Percentiles rank a stretch among this genome's conserved stretches.
These are phyloP conservation scores for Neopipo cinnamomea DNA, from an alignment of 2,113 vertebrate species.

Conservation along the genomic window DNA sequence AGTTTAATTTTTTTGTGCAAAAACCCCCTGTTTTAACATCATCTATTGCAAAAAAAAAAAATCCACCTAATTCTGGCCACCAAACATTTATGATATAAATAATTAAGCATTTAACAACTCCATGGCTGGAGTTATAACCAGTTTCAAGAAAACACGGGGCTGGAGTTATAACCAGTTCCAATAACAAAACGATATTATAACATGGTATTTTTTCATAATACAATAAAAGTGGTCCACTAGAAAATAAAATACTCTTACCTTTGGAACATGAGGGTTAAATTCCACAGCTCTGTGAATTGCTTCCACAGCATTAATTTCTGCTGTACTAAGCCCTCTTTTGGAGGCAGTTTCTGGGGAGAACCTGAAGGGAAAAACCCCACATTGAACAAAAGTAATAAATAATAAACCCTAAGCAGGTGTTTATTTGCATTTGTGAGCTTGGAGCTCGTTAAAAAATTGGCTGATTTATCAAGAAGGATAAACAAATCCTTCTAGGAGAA, in stretches of 20 bases:
- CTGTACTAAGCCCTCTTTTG: slow-evolving; percentile 94
- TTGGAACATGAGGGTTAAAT: slow-evolving; percentile 99
- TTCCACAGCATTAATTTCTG: slow-evolving; percentile 98
- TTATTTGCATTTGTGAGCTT: background rate
- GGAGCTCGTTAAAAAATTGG: background rate
- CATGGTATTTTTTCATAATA: background rate
- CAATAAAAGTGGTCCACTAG: background rate
- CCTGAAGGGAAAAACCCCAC: slow-evolving; percentile 70
- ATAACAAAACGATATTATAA: background rate
- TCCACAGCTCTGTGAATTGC: slow-evolving; percentile 99
- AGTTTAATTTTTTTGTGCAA: background rate
- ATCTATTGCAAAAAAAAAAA: background rate
- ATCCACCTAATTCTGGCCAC: background rate
- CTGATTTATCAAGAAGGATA: background rate
- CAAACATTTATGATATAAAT: background rate
- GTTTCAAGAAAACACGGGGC: background rate
- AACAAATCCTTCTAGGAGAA: background rate
- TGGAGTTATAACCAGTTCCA: background rate
- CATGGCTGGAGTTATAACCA: background rate
- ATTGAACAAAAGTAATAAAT: background rate
- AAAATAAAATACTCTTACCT: slow-evolving; percentile 77
- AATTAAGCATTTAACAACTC: background rate
- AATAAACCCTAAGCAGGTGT: background rate
- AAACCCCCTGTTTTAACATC: background rate
- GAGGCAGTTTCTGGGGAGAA: slow-evolving; percentile 98